phyloP scores from a whole-genome alignment of 2,797 vertebrate species.

The Argentina silus region DNA sequence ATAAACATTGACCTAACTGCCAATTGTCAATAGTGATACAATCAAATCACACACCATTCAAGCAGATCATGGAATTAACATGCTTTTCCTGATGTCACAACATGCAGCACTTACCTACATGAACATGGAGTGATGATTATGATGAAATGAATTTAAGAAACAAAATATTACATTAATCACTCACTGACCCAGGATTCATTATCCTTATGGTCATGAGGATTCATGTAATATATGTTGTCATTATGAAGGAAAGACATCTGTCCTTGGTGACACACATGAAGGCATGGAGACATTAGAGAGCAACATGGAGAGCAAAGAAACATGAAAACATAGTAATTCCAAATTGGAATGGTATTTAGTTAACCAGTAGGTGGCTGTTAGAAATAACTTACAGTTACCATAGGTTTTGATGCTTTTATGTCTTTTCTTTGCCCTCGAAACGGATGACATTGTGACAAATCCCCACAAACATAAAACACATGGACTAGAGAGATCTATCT shows the following conservation, averaged over 20 bases:
- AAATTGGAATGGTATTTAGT: neutral
- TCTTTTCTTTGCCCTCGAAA: neutral
- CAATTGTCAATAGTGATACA: neutral
- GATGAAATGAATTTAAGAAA: neutral
- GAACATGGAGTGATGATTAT: neutral
- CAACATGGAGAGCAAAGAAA: neutral
- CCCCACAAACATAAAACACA: neutral
- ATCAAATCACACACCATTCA: constrained; percentile 7
- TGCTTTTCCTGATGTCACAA: neutral
- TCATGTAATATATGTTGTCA: constrained; percentile 1
- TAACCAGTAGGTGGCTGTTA: neutral
- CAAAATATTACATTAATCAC: constrained; percentile 6
- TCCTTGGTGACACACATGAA: constrained; percentile 60
- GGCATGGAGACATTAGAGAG: constrained; percentile 1
- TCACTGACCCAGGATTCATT: constrained; percentile 3
- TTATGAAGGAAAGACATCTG: constrained; percentile 9
- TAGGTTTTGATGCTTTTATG: neutral
- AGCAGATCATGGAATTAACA: neutral
- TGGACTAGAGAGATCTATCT: neutral
- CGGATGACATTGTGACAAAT: neutral
- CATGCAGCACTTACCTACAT: constrained; percentile 24
- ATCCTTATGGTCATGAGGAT: constrained; percentile 7
- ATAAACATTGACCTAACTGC: neutral
- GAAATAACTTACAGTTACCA: neutral
- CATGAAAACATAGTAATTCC: neutral